Percentiles rank a stretch among this genome's conserved stretches.
Conservation (phyloP, 2,888 invertebrate genomes). For the Parochlus steinenii region DNA sequence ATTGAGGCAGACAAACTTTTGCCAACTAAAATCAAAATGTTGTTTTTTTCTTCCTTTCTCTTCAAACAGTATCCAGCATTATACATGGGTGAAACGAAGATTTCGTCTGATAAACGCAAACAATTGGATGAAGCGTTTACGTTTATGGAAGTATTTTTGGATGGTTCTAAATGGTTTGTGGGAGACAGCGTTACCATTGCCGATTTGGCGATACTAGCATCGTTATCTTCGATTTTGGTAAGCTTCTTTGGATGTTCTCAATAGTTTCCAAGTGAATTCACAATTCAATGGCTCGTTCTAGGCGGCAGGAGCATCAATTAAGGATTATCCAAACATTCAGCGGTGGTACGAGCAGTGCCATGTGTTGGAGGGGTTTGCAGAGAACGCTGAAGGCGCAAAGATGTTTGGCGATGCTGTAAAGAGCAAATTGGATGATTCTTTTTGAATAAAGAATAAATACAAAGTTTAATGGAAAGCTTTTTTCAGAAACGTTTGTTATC, state of each 20-base stretch:
- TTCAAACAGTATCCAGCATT: constrained; percentile 40
- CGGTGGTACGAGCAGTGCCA: constrained; percentile 41
- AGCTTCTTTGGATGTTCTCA: constrained; percentile 11
- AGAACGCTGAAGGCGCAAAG: constrained; percentile 44
- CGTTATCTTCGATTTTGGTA: constrained; percentile 28
- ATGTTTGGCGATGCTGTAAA: constrained; percentile 38
- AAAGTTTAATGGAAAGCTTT: neutral
- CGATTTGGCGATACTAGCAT: constrained; percentile 27
- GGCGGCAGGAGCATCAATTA: constrained; percentile 16
- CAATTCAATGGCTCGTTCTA: too few relatives aligned
- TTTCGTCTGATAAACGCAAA: constrained; percentile 35
- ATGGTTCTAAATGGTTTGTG: constrained; percentile 26
- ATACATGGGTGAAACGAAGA: constrained; percentile 38
- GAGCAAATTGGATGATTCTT: constrained; percentile 30
- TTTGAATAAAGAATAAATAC: constrained; percentile 1
- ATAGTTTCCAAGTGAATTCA: too few relatives aligned
- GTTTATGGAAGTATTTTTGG: constrained; percentile 22
- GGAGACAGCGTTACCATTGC: constrained; percentile 31
- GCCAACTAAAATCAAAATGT: too few relatives aligned
- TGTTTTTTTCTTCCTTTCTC: too few relatives aligned
- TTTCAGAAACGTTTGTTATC: neutral
- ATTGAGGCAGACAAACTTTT: too few relatives aligned
- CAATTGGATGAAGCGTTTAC: constrained; percentile 40
- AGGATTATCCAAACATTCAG: constrained; percentile 14
- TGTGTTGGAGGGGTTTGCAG: constrained; percentile 37